Evolutionary conservation across 2,888 invertebrate genomes (phyloP).

Genomic region (Leucoma salicis): DNA sequence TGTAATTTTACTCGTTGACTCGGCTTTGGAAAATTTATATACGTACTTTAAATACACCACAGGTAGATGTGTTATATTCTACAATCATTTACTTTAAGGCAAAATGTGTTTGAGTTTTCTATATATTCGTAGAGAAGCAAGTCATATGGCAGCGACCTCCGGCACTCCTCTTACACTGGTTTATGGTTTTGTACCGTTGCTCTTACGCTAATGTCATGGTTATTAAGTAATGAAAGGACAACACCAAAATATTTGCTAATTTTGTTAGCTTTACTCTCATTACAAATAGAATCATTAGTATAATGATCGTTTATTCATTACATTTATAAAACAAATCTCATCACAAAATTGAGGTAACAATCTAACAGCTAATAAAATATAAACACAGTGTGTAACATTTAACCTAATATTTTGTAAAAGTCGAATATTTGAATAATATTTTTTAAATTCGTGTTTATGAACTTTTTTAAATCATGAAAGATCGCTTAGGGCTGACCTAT

Average conservation of each 20-base stretch:
- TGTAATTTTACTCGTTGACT: conserved; percentile 56
- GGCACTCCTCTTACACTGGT: conserved; percentile 4
- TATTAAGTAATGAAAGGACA: conserved; percentile 28
- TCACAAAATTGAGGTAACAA: no score
- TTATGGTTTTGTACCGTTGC: conserved; percentile 22
- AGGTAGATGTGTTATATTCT: conserved; percentile 40
- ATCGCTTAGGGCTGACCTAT: conserved; percentile 66
- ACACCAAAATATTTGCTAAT: background rate
- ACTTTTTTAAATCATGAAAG: conserved; percentile 58
- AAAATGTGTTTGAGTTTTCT: conserved; percentile 41
- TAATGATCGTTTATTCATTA: no score
- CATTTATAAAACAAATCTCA: no score
- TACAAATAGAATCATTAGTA: no score
- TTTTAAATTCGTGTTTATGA: conserved; percentile 35
- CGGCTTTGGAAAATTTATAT: conserved; percentile 53
- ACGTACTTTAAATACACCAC: conserved; percentile 41
- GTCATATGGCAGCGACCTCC: conserved; percentile 4
- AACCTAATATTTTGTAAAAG: no score
- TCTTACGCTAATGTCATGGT: conserved; percentile 17
- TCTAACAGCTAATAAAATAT: no score
- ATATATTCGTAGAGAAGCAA: conserved; percentile 30
- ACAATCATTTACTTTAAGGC: conserved; percentile 40
- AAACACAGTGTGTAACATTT: no score
- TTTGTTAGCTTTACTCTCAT: conserved; percentile 25
- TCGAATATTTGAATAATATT: no score